Percentiles rank a stretch among this genome's conserved stretches.
These are phyloP conservation scores for Drosophila pectinifera DNA, from an alignment of 1,140 invertebrate genomes.

Conservation along the genomic window DNA sequence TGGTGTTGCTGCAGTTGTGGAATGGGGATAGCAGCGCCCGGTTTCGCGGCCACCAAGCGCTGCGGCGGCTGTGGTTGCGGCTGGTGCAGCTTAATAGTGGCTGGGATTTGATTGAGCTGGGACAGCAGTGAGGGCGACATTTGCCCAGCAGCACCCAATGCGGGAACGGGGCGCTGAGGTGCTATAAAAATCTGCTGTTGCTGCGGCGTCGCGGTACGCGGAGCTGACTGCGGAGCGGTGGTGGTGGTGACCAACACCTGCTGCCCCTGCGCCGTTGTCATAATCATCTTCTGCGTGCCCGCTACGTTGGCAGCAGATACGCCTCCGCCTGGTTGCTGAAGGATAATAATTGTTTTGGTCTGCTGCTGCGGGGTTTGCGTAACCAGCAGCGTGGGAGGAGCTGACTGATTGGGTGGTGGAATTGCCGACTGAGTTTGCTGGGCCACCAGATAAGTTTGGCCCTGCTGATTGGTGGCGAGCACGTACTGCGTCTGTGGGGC, in stretches of 20 bases:
- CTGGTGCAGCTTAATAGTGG: constrained; percentile 81
- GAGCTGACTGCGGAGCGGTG: constrained; percentile 45
- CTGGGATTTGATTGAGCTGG: constrained; percentile 80
- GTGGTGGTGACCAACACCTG: constrained; percentile 88
- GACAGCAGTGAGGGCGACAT: constrained; percentile 77
- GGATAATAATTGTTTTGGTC: constrained; percentile 90
- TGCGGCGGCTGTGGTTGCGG: constrained; percentile 46
- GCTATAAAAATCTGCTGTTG: constrained; percentile 82
- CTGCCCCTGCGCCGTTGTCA: constrained; percentile 89
- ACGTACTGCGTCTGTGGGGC: constrained; percentile 80
- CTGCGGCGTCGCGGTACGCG: constrained; percentile 31
- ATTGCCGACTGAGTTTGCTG: constrained; percentile 76
- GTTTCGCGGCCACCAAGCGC: constrained; percentile 43
- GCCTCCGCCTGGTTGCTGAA: constrained; percentile 87
- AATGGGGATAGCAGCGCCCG: constrained; percentile 57
- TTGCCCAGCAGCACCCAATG: constrained; percentile 68
- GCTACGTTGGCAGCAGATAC: constrained; percentile 46
- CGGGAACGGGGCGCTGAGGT: constrained; percentile 60
- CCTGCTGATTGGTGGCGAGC: constrained; percentile 81
- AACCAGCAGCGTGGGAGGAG: constrained; percentile 71
- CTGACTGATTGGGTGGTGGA: constrained; percentile 37
- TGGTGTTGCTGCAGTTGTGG: constrained; percentile 81
- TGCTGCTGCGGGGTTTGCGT: constrained; percentile 84
- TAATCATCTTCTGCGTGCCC: constrained; percentile 87
- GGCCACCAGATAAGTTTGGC: constrained; percentile 88